Evolutionary conservation across 2,888 invertebrate genomes (phyloP), one percentile per base, ranked within the genome.

Genomic region (Conus canariensis): DNA sequence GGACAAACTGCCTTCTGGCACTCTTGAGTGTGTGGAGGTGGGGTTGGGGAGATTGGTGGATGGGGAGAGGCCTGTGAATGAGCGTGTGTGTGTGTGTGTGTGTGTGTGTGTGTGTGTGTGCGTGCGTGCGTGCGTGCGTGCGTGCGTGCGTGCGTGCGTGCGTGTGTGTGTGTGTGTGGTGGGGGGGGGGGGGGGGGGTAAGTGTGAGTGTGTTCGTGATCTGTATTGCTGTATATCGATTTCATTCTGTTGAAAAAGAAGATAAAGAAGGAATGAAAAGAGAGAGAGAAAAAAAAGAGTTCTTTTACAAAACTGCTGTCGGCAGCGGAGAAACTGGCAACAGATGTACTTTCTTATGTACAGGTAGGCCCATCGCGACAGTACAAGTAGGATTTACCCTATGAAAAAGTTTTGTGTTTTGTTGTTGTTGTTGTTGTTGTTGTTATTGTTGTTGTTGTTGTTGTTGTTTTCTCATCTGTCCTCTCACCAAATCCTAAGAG

Each of bases 121-220:
- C 30, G 77, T 77, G 77, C 30, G 77, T 77, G 77, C 30, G 77
- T 77, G 77, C 30, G 77, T 77, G 77, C 30, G 77, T 30, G 30
- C 5, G 77, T 25, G 12, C 5, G 77, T 77, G 77, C 5, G 77
- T 77, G 30, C 5, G 77, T 30, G 77, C 5, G 77, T 77, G 25
- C 0, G 25, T 77, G 77, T 77, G 77, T 30, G 77, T 77, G 77
- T 77, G 77, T 9, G n/a, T n/a, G n/a, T n/a, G n/a, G n/a, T n/a
- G n/a, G n/a, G n/a, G n/a, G n/a, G n/a, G n/a, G n/a, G n/a, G n/a
- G n/a, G n/a, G n/a, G n/a, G n/a, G n/a, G n/a, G n/a, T n/a, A n/a
- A n/a, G n/a, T n/a, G n/a, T n/a, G n/a, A 16, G 19, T 82, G 82
- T 19, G 56, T 77, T 56, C 60, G 19, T 82, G 82, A 56, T 82